These are phyloP conservation scores for Propithecus coquereli DNA, from an alignment of 2,113 vertebrate genomes.

Conservation along the genomic window DNA sequence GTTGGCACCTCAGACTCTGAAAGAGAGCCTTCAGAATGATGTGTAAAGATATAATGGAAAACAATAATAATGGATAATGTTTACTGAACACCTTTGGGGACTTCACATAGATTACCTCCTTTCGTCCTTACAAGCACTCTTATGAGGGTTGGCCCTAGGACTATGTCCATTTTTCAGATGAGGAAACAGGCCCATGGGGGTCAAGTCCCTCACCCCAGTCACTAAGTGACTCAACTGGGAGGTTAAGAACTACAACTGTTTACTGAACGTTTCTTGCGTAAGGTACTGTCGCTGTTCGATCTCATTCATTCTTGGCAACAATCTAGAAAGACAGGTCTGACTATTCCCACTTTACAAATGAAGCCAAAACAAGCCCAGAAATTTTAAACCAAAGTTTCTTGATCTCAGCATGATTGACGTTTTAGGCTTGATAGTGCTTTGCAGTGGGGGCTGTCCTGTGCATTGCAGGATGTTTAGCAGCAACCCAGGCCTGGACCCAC, in stretches of 20 bases:
- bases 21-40: not conserved
- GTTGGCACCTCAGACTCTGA: not conserved
- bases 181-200: not conserved
- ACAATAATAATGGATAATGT: rapidly evolving
- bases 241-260: not conserved
- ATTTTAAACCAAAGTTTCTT: not conserved
- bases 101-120: not conserved
- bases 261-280: not conserved
- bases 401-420: rapidly evolving
- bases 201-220: not conserved
- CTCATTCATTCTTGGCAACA: not conserved
- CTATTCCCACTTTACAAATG: not conserved
- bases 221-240: not conserved
- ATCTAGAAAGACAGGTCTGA: not conserved
- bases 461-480: rapidly evolving
- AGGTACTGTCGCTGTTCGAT: rapidly evolving
- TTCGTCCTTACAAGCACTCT: not conserved
- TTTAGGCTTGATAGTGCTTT: not conserved
- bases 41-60: not conserved
- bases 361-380: not conserved
- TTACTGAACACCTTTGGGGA: not conserved
- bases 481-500: no score
- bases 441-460: rapidly evolving
- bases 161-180: not conserved
- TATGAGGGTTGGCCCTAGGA: not conserved